Percentiles rank a stretch among this genome's conserved stretches.
Evolutionary conservation across 2,113 vertebrate species (phyloP).

Genomic region (Rhinolophus ferrumequinum): DNA sequence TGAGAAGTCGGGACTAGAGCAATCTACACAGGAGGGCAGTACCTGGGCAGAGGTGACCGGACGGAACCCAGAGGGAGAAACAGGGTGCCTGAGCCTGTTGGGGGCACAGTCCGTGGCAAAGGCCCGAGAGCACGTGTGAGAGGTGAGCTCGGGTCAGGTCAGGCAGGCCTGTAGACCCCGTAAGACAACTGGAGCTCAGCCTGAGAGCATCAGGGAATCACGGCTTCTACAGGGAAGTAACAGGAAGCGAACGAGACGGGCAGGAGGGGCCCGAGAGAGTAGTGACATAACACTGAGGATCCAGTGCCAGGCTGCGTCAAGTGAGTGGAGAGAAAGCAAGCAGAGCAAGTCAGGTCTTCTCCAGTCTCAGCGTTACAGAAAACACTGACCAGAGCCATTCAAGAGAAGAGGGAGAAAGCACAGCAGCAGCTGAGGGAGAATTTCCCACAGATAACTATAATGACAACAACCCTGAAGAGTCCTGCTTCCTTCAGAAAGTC

Average conservation of each 20-base stretch:
- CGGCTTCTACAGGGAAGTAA: neutral
- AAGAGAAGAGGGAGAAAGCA: neutral
- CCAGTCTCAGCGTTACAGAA: neutral
- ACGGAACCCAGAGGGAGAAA: neutral
- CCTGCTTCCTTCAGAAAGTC: neutral
- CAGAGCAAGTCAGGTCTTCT: neutral
- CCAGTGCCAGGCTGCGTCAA: slow-evolving; percentile 3
- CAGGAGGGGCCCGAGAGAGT: neutral
- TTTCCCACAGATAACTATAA: neutral
- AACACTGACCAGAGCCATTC: neutral
- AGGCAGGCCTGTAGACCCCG: neutral
- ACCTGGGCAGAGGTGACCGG: neutral
- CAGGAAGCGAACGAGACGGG: neutral
- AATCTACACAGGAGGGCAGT: neutral
- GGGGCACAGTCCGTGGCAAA: neutral
- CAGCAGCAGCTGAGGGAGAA: neutral
- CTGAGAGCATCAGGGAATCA: neutral
- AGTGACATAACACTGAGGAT: neutral
- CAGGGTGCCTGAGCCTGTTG: neutral
- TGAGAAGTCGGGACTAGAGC: neutral
- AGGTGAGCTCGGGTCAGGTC: neutral
- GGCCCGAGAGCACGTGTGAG: neutral
- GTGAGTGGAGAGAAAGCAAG: neutral
- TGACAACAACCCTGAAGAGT: neutral
- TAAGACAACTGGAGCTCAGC: neutral